phyloP scores from a whole-genome alignment of 2,888 invertebrate genomes.

The Lasioglossum zephyrum region DNA sequence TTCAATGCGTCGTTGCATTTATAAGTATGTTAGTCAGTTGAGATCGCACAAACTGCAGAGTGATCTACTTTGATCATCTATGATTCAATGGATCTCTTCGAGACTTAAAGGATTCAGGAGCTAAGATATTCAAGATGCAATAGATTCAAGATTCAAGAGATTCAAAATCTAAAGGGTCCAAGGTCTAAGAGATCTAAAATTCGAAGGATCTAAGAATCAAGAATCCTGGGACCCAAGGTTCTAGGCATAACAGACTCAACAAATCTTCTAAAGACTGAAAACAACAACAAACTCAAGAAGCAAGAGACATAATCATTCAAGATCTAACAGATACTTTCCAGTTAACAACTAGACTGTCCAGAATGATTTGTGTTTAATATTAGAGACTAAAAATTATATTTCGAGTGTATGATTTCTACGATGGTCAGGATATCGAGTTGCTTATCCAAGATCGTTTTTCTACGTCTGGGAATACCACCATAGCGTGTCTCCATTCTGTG shows the following conservation, averaged over 20 bases:
- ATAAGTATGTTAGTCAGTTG: too few relatives aligned
- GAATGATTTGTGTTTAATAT: neutral
- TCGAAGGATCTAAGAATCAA: neutral
- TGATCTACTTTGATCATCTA: too few relatives aligned
- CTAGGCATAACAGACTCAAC: neutral
- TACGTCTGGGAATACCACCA: neutral
- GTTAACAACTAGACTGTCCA: neutral
- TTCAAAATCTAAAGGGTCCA: neutral
- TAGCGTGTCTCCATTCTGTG: neutral
- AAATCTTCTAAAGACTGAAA: neutral
- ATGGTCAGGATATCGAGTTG: neutral
- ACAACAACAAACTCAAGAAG: neutral
- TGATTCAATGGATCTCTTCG: too few relatives aligned
- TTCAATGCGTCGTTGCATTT: too few relatives aligned
- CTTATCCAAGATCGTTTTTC: neutral
- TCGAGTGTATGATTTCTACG: neutral
- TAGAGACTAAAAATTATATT: neutral
- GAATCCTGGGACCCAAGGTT: neutral
- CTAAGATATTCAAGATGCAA: neutral
- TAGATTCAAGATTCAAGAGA: neutral
- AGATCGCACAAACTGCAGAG: too few relatives aligned
- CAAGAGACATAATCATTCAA: neutral
- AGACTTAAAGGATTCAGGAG: neutral
- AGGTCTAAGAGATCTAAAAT: rapidly evolving
- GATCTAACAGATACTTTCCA: neutral